Evolutionary conservation across 2,113 vertebrate genomes (phyloP), one percentile per base, ranked within the genome.

Genomic region (Tyrannus savana): DNA sequence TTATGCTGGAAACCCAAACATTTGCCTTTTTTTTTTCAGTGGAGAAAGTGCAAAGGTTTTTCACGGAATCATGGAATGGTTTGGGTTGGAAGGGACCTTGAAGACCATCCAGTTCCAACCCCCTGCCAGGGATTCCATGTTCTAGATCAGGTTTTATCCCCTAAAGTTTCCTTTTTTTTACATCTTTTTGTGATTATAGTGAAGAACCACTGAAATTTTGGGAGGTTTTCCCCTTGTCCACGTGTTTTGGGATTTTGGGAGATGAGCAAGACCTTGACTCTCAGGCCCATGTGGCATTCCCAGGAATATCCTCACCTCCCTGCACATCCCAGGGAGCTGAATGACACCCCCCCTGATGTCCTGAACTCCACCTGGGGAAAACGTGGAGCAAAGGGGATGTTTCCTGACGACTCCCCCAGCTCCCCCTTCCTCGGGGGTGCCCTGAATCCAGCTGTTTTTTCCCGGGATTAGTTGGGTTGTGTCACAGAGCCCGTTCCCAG

Each of bases 111-210:
- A 13, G 31, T 21, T 58, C 56, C 55, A n/a, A 13, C 31, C 12
- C 55, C 31, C 33, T 58, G 56, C 33, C 21, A 35, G 56, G 56
- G 22, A 35, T 58, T n/a, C 14, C 13, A 1, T 14, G 19, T n/a
- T 15, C 56, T 58, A 7, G 21, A 7, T 58, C 22, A 15, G 56
- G 22, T 35, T 77, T 37, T 11, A 50, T 6, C 27, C 6, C 41
- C 47, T n/a, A 6, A 46, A 42, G 5, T 23, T 49, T 24, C 31
- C 35, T 0, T 6, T 44, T 25, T 17, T 9, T 18, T 39, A 27
- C 50, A 16, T 58, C 0, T 1, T 14, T n/a, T 6, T 19, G 23
- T 1, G 3, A 16, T 10, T 17, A 10, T 2, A 10, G 13, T 2
- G 42, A 41, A 7, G 17, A 13, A 31, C 33, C 28, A 2, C 3